Evolutionary conservation across 2,113 vertebrate genomes (phyloP).

Genomic region (Channa maculata): DNA sequence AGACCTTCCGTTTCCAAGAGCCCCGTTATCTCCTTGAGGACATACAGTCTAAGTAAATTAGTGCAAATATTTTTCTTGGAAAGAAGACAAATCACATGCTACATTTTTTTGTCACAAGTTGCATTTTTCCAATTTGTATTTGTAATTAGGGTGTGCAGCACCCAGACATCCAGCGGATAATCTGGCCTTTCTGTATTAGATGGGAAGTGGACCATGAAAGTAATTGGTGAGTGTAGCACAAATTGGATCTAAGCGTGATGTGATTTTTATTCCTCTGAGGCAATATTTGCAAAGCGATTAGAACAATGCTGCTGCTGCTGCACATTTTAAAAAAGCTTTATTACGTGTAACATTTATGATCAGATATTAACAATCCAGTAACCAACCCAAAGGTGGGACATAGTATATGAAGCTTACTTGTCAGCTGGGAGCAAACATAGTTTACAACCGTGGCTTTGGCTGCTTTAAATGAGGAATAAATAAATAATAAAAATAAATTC

Average conservation of each 20-base stretch:
- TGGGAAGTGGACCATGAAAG: constrained; percentile 84
- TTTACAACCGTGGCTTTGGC: constrained; percentile 28
- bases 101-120: constrained; percentile 68
- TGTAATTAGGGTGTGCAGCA: constrained; percentile 81
- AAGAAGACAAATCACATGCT: constrained; percentile 53
- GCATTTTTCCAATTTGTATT: constrained; percentile 78
- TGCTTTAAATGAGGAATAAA: constrained; percentile 38
- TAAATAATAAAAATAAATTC: constrained; percentile 54
- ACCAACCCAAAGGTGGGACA: constrained; percentile 55
- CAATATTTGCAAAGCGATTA: constrained; percentile 80
- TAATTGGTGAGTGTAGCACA: constrained; percentile 83
- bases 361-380: constrained; percentile 62
- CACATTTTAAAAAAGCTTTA: constrained; percentile 72
- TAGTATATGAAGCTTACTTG: constrained; percentile 5
- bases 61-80: constrained; percentile 66
- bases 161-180: constrained; percentile 79
- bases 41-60: constrained; percentile 57
- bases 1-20: constrained; percentile 18
- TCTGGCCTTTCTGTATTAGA: constrained; percentile 83
- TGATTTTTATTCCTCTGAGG: constrained; percentile 77
- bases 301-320: constrained; percentile 73
- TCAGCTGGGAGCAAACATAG: neutral
- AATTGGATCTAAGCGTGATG: constrained; percentile 84
- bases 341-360: constrained; percentile 62
- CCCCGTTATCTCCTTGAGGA: constrained; percentile 53